These are phyloP conservation scores for Neopipo cinnamomea DNA, from an alignment of 2,113 vertebrate genomes.

Conservation along the genomic window DNA sequence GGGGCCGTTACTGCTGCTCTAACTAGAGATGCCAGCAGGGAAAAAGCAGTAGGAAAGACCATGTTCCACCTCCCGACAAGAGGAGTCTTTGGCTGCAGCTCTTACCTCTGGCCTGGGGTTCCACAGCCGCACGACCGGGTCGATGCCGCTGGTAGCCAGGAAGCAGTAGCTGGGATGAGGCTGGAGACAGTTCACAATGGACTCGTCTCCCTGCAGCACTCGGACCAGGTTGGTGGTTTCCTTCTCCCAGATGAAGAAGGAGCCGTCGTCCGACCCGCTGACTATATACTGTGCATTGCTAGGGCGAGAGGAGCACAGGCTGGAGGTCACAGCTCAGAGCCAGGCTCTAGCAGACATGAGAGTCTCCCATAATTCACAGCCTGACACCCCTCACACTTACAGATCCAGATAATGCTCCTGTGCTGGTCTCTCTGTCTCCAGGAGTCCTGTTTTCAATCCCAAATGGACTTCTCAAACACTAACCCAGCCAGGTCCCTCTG, in stretches of 20 bases:
- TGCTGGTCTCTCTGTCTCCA: neutral
- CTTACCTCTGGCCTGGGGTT: constrained; percentile 93
- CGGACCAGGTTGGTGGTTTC: constrained; percentile 95
- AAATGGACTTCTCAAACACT: neutral
- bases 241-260: constrained; percentile 99
- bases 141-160: constrained; percentile 96
- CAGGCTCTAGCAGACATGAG: neutral
- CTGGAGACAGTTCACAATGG: constrained; percentile 98
- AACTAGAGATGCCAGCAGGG: fast-evolving
- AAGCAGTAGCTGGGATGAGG: constrained; percentile 98
- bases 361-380: neutral
- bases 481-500: neutral
- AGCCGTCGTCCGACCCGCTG: constrained; percentile 96
- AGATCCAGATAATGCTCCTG: neutral
- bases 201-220: constrained; percentile 96
- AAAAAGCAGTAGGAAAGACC: fast-evolving
- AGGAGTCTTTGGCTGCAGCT: fast-evolving
- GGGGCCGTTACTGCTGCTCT: neutral
- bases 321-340: neutral
- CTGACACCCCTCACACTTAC: neutral
- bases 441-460: neutral
- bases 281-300: constrained; percentile 98
- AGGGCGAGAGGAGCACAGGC: constrained; percentile 9
- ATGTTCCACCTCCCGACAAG: fast-evolving
- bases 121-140: constrained; percentile 96